phyloP scores from a whole-genome alignment of 2,888 invertebrate genomes.

The Therioaphis trifolii region DNA sequence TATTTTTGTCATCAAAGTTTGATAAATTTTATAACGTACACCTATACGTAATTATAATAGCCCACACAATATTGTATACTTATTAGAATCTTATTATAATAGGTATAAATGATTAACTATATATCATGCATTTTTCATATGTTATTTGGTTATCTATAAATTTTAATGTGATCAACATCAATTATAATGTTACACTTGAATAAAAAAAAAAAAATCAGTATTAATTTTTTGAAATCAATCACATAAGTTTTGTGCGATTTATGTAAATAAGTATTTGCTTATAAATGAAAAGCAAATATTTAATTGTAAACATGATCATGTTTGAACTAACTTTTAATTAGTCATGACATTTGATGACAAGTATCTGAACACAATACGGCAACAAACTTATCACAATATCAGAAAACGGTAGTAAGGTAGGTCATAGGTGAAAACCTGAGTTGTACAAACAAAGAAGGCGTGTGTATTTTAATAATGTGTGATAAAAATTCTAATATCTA shows the following conservation, averaged over 20 bases:
- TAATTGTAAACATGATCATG: background rate
- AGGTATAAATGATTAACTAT: no score
- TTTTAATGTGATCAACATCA: no score
- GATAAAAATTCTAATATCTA: background rate
- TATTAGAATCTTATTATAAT: no score
- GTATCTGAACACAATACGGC: background rate
- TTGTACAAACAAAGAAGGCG: background rate
- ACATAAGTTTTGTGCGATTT: background rate
- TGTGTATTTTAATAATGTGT: background rate
- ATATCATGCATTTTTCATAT: no score
- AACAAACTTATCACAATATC: background rate
- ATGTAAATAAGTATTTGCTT: constrained; percentile 68
- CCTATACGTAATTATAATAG: no score
- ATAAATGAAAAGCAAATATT: background rate
- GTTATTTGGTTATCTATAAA: no score
- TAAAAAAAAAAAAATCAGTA: background rate
- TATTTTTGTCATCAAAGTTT: no score
- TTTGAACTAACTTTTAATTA: constrained; percentile 1
- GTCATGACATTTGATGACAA: background rate
- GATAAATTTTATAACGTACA: no score
- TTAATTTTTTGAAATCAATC: background rate
- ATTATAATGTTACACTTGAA: no score
- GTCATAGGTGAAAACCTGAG: constrained; percentile 13
- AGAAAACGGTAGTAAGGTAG: background rate
- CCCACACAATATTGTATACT: no score